Evolutionary conservation across 1,140 invertebrate species (phyloP), one percentile per base, ranked within the genome.

Genomic region (Zophobas morio): DNA sequence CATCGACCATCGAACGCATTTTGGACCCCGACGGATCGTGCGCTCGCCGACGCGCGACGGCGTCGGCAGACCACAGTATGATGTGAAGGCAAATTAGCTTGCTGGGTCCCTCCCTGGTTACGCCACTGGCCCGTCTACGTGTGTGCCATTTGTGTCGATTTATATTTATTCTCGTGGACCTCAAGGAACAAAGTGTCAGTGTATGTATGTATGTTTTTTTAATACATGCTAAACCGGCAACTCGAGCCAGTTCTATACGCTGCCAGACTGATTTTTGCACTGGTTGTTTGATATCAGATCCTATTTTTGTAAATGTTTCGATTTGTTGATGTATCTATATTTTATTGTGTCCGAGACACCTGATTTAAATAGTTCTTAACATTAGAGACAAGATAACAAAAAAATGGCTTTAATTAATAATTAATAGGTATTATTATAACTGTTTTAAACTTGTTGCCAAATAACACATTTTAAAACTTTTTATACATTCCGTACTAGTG

Each of bases 351-450:
- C 81, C 40, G 78, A 78, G 81, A 81, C 80, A 84, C 80, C 46
- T 57, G 53, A 76, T 53, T 78, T 75, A 49, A 78, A 76, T 81
- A 84, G 78, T 83, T 83, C 79, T 80, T 81, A 84, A 84, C 79
- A 79, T 75, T 79, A 79, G 74, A 81, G 77, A 83, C 79, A 78
- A 79, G 75, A 79, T 82, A 83, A 81, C 80, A 84, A 82, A 80
- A 20, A 57, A 79, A 83, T 80, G 84, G 85, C 85, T 86, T 86
- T 86, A 86, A 86, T 85, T 83, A 85, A 83, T 84, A 82, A 82
- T 82, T 78, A 75, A 78, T 79, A 57, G 77, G 71, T 78, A 79
- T 74, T 78, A 77, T 72, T 75, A 81, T 79, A 74, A 79, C 76
- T 79, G 74, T 82, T 80, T 81, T 79, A 79, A 83, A 81, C 76